phyloP scores from a whole-genome alignment of 2,113 vertebrate genomes.

The Brienomyrus brachyistius region DNA sequence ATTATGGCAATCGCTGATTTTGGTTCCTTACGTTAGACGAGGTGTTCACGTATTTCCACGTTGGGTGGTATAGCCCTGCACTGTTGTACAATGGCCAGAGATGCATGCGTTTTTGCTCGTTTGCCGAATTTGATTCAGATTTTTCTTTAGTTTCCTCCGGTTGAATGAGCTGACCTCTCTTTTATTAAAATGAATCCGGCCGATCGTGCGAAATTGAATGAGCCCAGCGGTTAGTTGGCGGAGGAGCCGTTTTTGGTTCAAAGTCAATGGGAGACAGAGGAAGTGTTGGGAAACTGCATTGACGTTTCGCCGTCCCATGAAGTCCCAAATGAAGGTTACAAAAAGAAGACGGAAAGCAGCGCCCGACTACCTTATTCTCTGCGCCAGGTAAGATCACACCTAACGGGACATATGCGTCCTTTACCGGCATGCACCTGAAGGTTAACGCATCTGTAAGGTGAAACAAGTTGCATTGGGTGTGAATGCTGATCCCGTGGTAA shows the following conservation, averaged over 20 bases:
- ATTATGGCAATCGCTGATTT: neutral
- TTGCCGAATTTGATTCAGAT: neutral
- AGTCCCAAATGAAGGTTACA: slow-evolving; percentile 65
- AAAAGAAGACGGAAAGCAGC: slow-evolving; percentile 57
- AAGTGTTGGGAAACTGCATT: neutral
- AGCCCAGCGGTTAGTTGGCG: neutral
- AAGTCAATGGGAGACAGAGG: slow-evolving; percentile 34
- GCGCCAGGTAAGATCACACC: slow-evolving; percentile 52
- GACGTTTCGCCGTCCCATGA: slow-evolving; percentile 39
- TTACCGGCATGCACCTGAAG: neutral
- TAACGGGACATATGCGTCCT: neutral
- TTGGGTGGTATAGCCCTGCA: neutral
- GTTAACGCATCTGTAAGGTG: neutral
- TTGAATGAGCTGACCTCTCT: neutral
- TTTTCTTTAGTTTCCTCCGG: neutral
- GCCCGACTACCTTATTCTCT: slow-evolving; percentile 45
- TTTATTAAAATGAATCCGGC: neutral
- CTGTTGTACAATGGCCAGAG: neutral
- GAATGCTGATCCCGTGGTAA: neutral
- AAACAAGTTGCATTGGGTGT: neutral
- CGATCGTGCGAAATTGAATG: neutral
- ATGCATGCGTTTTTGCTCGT: neutral
- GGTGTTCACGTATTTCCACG: neutral
- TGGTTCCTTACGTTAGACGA: neutral
- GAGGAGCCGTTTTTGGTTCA: neutral